These are phyloP conservation scores for Pogonognathellus flavescens DNA, from an alignment of 1,140 invertebrate genomes.

Conservation along the genomic window DNA sequence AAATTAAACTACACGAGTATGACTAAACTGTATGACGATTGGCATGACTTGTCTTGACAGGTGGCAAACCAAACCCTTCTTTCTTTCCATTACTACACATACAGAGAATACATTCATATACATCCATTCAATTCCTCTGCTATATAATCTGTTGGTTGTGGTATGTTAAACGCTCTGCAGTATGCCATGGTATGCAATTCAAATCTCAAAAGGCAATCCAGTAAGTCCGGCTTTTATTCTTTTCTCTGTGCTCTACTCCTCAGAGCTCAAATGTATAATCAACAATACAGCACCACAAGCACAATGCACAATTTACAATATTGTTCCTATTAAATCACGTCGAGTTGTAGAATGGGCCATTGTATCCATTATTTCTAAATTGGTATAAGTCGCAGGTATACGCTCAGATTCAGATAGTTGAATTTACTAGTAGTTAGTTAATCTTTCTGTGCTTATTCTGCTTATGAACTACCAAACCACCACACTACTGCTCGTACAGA, in stretches of 20 bases:
- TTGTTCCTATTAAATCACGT: conserved; percentile 48
- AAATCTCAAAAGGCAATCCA: conserved; percentile 12
- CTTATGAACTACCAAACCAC: neutral
- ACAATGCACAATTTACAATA: conserved; percentile 37
- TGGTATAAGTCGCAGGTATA: conserved; percentile 6
- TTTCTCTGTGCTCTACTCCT: neutral
- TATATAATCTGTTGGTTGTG: conserved; percentile 28
- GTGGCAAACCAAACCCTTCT: conserved; percentile 47
- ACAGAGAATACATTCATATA: neutral
- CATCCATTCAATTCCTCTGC: neutral
- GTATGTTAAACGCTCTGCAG: conserved; percentile 12
- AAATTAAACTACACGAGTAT: conserved; percentile 34
- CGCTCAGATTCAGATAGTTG: neutral
- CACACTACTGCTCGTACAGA: neutral
- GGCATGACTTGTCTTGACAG: conserved; percentile 33
- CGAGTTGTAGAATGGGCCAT: conserved; percentile 23
- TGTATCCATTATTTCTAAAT: conserved; percentile 34
- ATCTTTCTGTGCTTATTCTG: too few species aligned
- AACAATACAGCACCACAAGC: neutral
- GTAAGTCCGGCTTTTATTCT: conserved; percentile 1
- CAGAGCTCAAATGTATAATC: neutral
- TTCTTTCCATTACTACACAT: conserved; percentile 17
- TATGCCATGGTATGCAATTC: conserved; percentile 13
- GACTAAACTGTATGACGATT: conserved; percentile 38
- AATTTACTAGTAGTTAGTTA: too few species aligned